Evolutionary conservation across 2,888 invertebrate genomes (phyloP), one percentile per base, ranked within the genome.

Genomic region (Dastarcus helophoroides): DNA sequence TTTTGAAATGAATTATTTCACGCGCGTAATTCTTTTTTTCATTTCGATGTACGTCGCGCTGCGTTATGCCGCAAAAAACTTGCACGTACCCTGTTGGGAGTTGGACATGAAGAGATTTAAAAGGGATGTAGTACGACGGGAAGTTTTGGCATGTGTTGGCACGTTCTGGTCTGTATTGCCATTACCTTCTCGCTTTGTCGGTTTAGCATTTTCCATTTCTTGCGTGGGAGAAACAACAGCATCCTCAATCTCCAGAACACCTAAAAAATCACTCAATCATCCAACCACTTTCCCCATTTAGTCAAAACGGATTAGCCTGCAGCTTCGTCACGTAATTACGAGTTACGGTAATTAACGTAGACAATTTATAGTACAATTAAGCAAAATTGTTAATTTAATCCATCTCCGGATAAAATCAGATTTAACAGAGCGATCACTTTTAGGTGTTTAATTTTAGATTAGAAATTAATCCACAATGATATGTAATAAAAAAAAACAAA

Each of bases 31-130:
- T n/a, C n/a, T n/a, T n/a, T n/a, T 19, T 6, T 6, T 19, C 6
- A 19, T 6, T 7, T 19, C 7, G 19, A 19, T 19, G 19, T 6
- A 19, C n/a, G 19, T 6, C 6, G 6, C 7, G 19, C 6, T 19
- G 19, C n/a, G n/a, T 19, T 6, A 7, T n/a, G 7, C 6, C 7
- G 19, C 7, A 19, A 54, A n/a, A n/a, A n/a, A n/a, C n/a, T n/a
- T n/a, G n/a, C n/a, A 62, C 63, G 51, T 88, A 76, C 85, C 88
- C 78, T 86, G n/a, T n/a, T n/a, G 88, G 70, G 88, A 86, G 71
- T 85, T 88, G 67, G 88, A 85, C 72, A 88, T 86, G 74, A 90
- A 90, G 70, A 90, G 77, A 76, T 90, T 89, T 66, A 90, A 76
- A 64, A 90, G 79, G 65, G 89, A 90, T 64, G 88, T 88, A 63